Evolutionary conservation across 1,140 invertebrate genomes (phyloP).

Genomic region (Pantala flavescens): DNA sequence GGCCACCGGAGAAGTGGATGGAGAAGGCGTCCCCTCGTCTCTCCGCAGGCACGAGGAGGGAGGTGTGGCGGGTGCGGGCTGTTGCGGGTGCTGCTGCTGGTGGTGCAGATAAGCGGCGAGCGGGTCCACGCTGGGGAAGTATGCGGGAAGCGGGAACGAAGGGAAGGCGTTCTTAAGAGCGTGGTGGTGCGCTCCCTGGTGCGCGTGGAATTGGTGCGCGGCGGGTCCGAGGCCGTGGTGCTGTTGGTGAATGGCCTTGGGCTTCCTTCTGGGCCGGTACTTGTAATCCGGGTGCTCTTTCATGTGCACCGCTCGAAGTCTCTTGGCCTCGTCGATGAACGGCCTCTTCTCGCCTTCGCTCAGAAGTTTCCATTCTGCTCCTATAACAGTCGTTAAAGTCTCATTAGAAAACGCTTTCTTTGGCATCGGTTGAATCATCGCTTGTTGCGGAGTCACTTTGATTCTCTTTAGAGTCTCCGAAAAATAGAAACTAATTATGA

Average conservation of each 20-base stretch:
- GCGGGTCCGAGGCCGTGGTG: conserved; percentile 29
- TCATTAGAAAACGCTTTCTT: neutral
- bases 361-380: conserved; percentile 86
- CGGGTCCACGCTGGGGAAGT: conserved; percentile 29
- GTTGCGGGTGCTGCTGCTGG: conserved; percentile 25
- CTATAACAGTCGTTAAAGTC: neutral
- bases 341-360: conserved; percentile 84
- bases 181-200: conserved; percentile 2
- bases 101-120: conserved; percentile 39
- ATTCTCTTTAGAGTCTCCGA: too few species aligned
- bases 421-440: neutral
- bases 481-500: too few species aligned
- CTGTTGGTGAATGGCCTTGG: conserved; percentile 67
- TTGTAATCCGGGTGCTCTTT: conserved; percentile 88
- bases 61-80: neutral
- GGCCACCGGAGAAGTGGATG: neutral
- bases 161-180: conserved; percentile 7
- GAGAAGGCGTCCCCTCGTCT: neutral
- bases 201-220: conserved; percentile 20
- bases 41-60: neutral
- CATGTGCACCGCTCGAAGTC: conserved; percentile 81
- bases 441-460: too few species aligned
- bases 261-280: conserved; percentile 75
- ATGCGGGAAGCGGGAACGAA: conserved; percentile 38
- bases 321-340: conserved; percentile 94